Percentiles rank a stretch among this genome's conserved stretches.
phyloP scores from a whole-genome alignment of 37 sponge, comb jelly and placozoan species.

The Beroe forskalii region DNA sequence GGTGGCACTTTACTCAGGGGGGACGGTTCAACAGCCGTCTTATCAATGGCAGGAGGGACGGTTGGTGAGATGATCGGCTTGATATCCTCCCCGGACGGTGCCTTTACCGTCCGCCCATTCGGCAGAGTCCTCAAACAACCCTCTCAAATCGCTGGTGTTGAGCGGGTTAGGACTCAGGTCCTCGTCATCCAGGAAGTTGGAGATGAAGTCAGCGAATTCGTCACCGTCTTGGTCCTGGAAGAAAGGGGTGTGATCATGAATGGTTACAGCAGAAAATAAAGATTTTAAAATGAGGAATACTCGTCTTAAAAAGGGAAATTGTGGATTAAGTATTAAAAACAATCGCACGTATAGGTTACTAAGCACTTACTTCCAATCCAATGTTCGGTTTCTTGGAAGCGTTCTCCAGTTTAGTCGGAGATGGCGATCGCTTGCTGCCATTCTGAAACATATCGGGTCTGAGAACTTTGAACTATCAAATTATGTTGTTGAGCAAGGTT shows the following conservation, averaged over 20 bases:
- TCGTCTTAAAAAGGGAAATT: no score
- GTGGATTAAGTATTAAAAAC: no score
- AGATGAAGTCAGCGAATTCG: neutral
- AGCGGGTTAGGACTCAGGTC: neutral
- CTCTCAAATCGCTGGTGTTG: neutral
- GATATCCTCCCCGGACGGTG: neutral
- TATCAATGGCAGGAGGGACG: neutral
- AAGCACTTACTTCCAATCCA: constrained; percentile 53
- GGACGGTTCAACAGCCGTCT: neutral
- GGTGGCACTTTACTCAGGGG: constrained; percentile 54
- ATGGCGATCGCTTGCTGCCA: constrained; percentile 31
- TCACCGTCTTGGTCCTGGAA: neutral
- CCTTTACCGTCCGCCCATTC: neutral
- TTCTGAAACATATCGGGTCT: constrained; percentile 19
- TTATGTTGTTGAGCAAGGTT: no score
- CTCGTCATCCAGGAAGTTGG: neutral
- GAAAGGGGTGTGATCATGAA: no score
- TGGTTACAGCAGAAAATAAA: no score
- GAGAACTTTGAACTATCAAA: no score
- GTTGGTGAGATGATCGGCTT: neutral
- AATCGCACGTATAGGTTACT: no score
- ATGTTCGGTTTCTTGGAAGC: constrained; percentile 52
- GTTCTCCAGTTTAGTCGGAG: constrained; percentile 45
- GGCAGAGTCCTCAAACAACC: neutral
- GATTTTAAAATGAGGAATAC: no score